Evolutionary conservation across 2,113 vertebrate genomes (phyloP).

Genomic region (Lagenorhynchus albirostris): DNA sequence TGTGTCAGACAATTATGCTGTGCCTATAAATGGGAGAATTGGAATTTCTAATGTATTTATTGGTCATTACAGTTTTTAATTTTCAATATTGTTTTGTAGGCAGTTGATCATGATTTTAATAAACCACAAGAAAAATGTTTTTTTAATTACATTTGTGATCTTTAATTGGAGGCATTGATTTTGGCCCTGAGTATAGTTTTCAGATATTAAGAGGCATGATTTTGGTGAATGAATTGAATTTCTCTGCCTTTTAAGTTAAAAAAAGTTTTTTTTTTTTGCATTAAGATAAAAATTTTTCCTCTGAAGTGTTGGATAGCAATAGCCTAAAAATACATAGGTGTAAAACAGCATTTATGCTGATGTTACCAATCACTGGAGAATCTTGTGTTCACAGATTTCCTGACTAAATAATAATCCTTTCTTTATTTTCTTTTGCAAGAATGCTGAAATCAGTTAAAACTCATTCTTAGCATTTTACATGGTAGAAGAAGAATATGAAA

Average conservation of each 20-base stretch:
- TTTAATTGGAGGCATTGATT: slow-evolving; percentile 5
- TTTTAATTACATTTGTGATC: slow-evolving; percentile 26
- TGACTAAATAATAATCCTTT: neutral
- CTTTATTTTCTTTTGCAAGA: neutral
- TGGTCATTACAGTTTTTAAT: neutral
- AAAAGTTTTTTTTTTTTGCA: neutral
- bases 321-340: neutral
- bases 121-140: neutral
- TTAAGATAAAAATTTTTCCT: neutral
- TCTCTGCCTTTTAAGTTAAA: neutral
- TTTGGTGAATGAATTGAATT: neutral
- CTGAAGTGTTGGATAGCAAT: neutral
- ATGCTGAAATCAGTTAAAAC: neutral
- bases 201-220: neutral
- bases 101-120: slow-evolving; percentile 19
- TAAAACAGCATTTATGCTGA: neutral
- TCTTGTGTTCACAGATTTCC: slow-evolving; percentile 3
- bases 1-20: neutral
- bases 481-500: slow-evolving; percentile 7
- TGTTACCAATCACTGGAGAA: neutral
- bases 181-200: neutral
- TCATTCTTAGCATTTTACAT: neutral
- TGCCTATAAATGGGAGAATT: neutral
- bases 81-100: neutral
- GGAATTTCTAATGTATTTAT: slow-evolving; percentile 4